These are phyloP conservation scores for Ametastegia equiseti DNA, from an alignment of 2,888 invertebrate genomes.

Conservation along the genomic window DNA sequence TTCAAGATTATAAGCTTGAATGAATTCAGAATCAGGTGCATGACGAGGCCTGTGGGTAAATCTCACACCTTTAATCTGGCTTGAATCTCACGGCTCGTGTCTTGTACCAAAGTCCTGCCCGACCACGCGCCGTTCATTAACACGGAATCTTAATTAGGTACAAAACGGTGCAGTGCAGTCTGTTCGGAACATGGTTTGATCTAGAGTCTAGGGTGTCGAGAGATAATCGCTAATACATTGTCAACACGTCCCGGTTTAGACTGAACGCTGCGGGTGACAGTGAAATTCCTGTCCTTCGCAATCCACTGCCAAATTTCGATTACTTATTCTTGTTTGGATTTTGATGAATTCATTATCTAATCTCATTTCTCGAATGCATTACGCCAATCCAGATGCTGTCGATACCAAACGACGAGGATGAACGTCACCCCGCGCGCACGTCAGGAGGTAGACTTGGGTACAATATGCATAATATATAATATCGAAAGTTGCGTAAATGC, in stretches of 20 bases:
- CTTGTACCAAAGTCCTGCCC: not conserved
- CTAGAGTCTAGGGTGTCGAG: not conserved
- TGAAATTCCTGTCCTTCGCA: not conserved
- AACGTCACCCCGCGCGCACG: not conserved
- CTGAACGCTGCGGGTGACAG: too few species aligned
- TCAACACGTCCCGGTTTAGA: not conserved
- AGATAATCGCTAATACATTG: conserved; percentile 16
- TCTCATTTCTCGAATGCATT: not conserved
- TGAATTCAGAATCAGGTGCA: not conserved
- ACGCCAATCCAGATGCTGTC: conserved; percentile 10
- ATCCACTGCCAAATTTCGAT: not conserved
- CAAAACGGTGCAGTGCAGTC: conserved; percentile 32
- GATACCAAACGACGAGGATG: not conserved
- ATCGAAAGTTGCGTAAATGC: not conserved
- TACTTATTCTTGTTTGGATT: not conserved
- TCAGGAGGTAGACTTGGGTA: too few species aligned
- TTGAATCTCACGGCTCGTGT: not conserved
- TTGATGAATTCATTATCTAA: not conserved
- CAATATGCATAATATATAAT: not conserved
- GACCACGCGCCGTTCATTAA: conserved; percentile 58
- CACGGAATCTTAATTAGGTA: conserved; percentile 65
- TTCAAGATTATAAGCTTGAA: conserved; percentile 7
- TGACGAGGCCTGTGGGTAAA: not conserved
- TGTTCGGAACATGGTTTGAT: not conserved
- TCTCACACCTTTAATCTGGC: conserved; percentile 23